These are phyloP conservation scores for Anarhynchus alexandrinus DNA, from an alignment of 2,113 vertebrate species.

Conservation along the genomic window DNA sequence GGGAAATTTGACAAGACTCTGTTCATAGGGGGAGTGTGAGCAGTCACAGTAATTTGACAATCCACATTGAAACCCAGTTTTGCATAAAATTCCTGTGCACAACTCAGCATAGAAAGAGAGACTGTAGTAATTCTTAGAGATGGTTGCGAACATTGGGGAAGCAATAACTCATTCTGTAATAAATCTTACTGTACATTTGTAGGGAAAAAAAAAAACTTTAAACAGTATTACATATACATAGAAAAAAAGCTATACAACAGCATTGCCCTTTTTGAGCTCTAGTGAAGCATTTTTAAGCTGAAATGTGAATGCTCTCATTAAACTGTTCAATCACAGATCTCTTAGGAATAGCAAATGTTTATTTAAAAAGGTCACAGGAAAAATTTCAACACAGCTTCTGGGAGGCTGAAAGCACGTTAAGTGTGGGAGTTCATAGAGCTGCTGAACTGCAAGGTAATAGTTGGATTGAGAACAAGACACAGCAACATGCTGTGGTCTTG, in stretches of 20 bases:
- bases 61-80: neutral
- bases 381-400: conserved; percentile 8
- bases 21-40: neutral
- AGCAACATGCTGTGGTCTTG: conserved; percentile 18
- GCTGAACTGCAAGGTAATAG: conserved; percentile 29
- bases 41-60: neutral
- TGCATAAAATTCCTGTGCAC: neutral
- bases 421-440: conserved; percentile 32
- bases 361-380: conserved; percentile 38
- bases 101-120: neutral
- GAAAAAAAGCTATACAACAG: neutral
- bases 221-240: neutral
- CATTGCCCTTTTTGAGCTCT: neutral
- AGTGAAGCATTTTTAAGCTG: conserved; percentile 12
- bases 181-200: neutral
- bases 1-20: neutral
- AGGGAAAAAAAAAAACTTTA: neutral
- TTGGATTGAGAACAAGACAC: conserved; percentile 16
- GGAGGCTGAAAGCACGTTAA: conserved; percentile 12
- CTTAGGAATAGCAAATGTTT: conserved; percentile 51
- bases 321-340: conserved; percentile 7
- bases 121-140: neutral
- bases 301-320: conserved; percentile 31
- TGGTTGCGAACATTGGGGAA: neutral
- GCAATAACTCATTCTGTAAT: neutral